These are phyloP conservation scores for Phrynocephalus vlangalii DNA, from an alignment of 2,797 vertebrate species.

Conservation along the genomic window DNA sequence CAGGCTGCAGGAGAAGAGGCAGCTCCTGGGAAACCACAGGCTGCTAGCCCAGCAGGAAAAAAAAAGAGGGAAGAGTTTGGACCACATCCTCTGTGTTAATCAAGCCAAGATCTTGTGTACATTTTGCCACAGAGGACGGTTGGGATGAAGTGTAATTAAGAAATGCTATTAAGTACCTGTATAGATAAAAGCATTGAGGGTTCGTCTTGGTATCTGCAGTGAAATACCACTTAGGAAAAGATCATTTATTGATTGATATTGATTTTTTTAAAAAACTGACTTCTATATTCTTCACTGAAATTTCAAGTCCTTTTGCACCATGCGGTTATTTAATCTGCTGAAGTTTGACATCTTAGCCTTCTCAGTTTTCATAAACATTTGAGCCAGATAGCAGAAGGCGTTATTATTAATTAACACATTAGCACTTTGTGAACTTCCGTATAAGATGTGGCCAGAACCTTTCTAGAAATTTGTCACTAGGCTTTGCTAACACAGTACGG, in stretches of 20 bases:
- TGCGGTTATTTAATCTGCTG: neutral
- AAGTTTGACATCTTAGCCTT: neutral
- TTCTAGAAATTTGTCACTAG: neutral
- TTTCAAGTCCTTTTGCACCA: neutral
- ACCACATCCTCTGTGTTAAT: neutral
- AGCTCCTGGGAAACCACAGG: conserved; percentile 35
- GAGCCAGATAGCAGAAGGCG: neutral
- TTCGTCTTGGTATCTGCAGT: conserved; percentile 3
- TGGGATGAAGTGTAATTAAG: conserved; percentile 28
- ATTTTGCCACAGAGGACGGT: neutral
- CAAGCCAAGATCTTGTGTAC: neutral
- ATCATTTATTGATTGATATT: conserved; percentile 21
- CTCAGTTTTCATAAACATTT: conserved; percentile 15
- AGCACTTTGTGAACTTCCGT: fast-evolving
- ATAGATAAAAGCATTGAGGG: conserved; percentile 8
- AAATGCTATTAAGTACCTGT: conserved; percentile 11
- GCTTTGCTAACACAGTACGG: neutral
- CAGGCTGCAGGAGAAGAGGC: conserved; percentile 14
- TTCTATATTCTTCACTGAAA: neutral
- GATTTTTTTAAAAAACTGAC: conserved; percentile 17
- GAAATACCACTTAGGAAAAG: conserved; percentile 17
- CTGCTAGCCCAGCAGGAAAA: neutral
- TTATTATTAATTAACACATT: conserved; percentile 25
- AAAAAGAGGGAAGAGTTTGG: neutral
- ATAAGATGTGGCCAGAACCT: neutral